A percentile compares a stretch with the other conserved stretches of the same genome.
Conservation (phyloP, 2,113 vertebrate genomes). For the Mastomys natalensis region DNA sequence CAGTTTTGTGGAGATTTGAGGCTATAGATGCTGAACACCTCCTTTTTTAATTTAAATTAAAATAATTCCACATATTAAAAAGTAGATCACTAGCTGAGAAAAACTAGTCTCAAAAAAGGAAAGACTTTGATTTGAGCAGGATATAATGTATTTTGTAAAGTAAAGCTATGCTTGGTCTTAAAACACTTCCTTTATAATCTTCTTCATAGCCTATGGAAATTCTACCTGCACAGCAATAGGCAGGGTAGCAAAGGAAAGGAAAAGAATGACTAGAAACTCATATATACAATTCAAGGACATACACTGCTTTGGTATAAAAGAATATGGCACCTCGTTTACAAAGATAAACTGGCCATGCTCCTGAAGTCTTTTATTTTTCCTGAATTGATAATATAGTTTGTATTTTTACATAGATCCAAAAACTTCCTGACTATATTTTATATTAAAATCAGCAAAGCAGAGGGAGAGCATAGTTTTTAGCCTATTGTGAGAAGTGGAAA, state of each 20-base stretch:
- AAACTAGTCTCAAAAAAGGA: not conserved
- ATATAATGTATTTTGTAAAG: not conserved
- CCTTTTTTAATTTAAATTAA: constrained; percentile 14
- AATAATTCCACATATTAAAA: not conserved
- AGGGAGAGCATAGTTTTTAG: not conserved
- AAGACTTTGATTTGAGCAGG: not conserved
- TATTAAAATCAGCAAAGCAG: not conserved
- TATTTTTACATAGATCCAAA: not conserved
- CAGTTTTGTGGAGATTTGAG: not conserved
- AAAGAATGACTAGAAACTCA: not conserved
- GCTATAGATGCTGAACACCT: not conserved
- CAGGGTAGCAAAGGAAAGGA: not conserved
- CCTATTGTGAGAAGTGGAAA: not conserved
- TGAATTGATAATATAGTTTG: not conserved
- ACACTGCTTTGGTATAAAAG: not conserved
- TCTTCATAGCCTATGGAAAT: not conserved
- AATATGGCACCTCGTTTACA: not conserved
- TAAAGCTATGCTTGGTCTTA: not conserved
- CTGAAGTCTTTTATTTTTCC: not conserved
- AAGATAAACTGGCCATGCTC: not conserved
- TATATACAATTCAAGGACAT: not conserved
- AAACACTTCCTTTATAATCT: constrained; percentile 10
- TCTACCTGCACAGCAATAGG: not conserved
- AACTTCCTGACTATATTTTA: not conserved
- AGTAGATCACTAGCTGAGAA: not conserved